phyloP scores from a whole-genome alignment of 2,888 invertebrate species.

The Drosophila merina region DNA sequence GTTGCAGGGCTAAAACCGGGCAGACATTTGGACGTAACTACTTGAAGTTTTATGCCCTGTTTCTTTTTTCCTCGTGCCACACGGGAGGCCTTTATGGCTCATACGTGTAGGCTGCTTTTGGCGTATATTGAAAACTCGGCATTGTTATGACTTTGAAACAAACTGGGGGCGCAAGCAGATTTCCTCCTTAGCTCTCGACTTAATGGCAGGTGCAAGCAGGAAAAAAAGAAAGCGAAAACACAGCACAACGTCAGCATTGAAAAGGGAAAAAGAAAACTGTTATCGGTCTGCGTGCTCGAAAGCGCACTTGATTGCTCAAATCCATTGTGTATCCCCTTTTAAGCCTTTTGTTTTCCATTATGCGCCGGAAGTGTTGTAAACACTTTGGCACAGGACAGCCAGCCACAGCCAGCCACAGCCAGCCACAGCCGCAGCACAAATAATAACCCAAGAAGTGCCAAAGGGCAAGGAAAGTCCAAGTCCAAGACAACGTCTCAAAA shows the following conservation, averaged over 20 bases:
- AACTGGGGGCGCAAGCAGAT: slow-evolving; percentile 18
- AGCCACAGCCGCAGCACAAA: slow-evolving; percentile 39
- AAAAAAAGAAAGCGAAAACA: slow-evolving; percentile 13
- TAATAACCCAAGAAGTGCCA: slow-evolving; percentile 42
- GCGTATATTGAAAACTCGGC: slow-evolving; percentile 70
- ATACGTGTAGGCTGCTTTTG: slow-evolving; percentile 55
- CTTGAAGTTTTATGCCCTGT: slow-evolving; percentile 68
- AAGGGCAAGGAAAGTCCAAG: slow-evolving; percentile 37
- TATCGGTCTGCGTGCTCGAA: slow-evolving; percentile 71
- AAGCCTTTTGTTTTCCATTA: slow-evolving; percentile 79
- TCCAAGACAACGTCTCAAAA: slow-evolving; percentile 50
- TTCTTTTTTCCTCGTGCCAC: slow-evolving; percentile 23
- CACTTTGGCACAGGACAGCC: slow-evolving; percentile 54
- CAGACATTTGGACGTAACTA: slow-evolving; percentile 66
- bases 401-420: slow-evolving; percentile 34
- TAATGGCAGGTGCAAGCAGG: slow-evolving; percentile 44
- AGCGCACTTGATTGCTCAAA: slow-evolving; percentile 77
- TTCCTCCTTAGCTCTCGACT: slow-evolving; percentile 19
- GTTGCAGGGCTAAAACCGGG: slow-evolving; percentile 51
- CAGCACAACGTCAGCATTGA: slow-evolving; percentile 2
- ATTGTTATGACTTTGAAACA: slow-evolving; percentile 67
- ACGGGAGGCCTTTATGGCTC: slow-evolving; percentile 56
- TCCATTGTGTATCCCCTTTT: slow-evolving; percentile 79
- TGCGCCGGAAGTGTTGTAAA: slow-evolving; percentile 77
- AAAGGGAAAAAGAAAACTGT: slow-evolving; percentile 52